phyloP scores from a whole-genome alignment of 2,113 vertebrate species.

The Neolamprologus devosi region DNA sequence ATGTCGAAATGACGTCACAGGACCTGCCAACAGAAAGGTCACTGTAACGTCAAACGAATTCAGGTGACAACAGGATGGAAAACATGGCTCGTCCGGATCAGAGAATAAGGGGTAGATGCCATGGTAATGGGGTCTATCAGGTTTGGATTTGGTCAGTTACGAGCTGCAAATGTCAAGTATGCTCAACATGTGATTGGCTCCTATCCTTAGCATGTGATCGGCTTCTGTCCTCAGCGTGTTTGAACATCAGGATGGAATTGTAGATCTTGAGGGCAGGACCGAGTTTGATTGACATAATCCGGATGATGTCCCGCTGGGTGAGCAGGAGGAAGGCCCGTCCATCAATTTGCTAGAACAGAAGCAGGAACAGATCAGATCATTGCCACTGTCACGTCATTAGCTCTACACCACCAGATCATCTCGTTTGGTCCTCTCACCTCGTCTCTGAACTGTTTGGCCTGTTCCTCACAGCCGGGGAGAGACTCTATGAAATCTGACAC shows the following conservation, averaged over 20 bases:
- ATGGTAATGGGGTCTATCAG: neutral
- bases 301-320: slow-evolving; percentile 71
- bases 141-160: neutral
- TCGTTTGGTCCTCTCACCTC: slow-evolving; percentile 59
- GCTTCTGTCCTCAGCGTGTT: slow-evolving; percentile 50
- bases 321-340: slow-evolving; percentile 73
- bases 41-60: neutral
- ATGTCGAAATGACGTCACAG: neutral
- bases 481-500: slow-evolving; percentile 75
- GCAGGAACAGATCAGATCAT: neutral
- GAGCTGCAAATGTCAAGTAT: neutral
- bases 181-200: neutral
- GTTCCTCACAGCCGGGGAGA: slow-evolving; percentile 75
- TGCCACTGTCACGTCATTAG: neutral
- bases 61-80: neutral
- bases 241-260: slow-evolving; percentile 78
- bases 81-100: neutral
- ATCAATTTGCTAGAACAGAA: slow-evolving; percentile 68
- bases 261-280: slow-evolving; percentile 77
- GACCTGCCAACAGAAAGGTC: neutral
- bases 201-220: slow-evolving; percentile 19
- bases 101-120: neutral
- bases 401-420: neutral
- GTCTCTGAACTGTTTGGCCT: slow-evolving; percentile 74
- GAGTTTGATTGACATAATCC: slow-evolving; percentile 75